Base-by-base conservation (phyloP, 2,888 invertebrate genomes). In the Ypsolopha sequella region DNA sequence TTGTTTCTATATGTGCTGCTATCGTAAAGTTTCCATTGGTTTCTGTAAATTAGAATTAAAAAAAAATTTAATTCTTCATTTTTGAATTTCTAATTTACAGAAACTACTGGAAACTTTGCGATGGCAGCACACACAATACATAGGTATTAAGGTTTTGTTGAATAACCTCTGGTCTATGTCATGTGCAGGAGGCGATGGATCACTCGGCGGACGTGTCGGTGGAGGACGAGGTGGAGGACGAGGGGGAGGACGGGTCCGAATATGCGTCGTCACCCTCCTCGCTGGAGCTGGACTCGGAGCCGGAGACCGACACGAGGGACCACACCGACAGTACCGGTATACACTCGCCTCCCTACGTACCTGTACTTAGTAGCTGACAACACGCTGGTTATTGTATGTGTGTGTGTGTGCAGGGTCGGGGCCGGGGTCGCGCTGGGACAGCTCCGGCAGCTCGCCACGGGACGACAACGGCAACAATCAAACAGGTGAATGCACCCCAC, bases 221-320 rank as follows among this genome's bases (percentile, higher is more conserved):
- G 9, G 48, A 7, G n/a, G 13, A 6, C 47, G 4, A 7, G 36
- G 36, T 7, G 10, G 36, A 1, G 24, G 46, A 11, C 14, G 44
- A 11, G 34, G 53, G 24, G 36, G 7, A 36, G 58, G 66, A n/a
- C n/a, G n/a, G 62, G 50, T 66, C 70, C 46, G 61, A 60, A 52
- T 64, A 38, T 6, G 41, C 41, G 41, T 41, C 63, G 24, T 69
- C 73, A 58, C 66, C 65, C 58, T 70, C 74, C n/a, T 80, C 81
- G 57, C 67, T 76, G 52, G 77, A 77, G 63, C 65, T 73, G 58
- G 76, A 68, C 61, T 74, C 74, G 48, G 58, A 59, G 44, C 44
- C 47, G n/a, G 54, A 52, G 38, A 51, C 56, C 50, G 60, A 56
- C 45, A 53, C 52, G 50, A 52, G 52, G 24, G 59, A 59, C 41